Conservation (phyloP, 1,140 invertebrate genomes). For the Penaeus vannamei region DNA sequence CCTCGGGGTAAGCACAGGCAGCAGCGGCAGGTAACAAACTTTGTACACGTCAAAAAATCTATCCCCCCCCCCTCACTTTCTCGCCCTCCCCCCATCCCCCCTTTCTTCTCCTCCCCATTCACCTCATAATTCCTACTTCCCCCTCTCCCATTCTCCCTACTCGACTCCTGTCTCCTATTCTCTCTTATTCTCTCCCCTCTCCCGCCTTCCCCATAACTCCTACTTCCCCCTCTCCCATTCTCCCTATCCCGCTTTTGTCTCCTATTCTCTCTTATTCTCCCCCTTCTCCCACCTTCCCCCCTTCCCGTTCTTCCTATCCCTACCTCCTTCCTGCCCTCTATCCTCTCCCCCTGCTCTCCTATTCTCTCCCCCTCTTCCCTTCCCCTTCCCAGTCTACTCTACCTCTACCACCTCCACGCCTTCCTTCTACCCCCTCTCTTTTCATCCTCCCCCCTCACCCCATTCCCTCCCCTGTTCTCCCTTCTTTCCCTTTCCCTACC, state of each 20-base stretch:
- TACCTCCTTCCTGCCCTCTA: too few relatives aligned
- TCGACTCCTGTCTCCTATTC: too few relatives aligned
- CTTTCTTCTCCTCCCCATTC: too few relatives aligned
- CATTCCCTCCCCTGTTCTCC: neutral
- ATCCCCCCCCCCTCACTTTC: too few relatives aligned
- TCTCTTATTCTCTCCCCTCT: too few relatives aligned
- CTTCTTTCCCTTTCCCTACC: neutral
- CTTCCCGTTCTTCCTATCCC: neutral
- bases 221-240: neutral
- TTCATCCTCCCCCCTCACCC: neutral
- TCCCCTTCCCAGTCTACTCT: neutral
- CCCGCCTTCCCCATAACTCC: neutral
- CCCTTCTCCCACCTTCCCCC: neutral
- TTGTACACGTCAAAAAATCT: too few relatives aligned
- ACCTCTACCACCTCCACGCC: neutral
- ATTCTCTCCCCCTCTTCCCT: neutral
- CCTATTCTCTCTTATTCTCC: neutral
- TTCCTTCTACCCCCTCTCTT: neutral
- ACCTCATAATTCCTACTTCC: too few relatives aligned
- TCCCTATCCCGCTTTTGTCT: neutral
- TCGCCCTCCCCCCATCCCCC: too few relatives aligned
- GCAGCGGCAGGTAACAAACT: too few relatives aligned
- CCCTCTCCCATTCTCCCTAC: too few relatives aligned
- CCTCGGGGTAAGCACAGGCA: too few relatives aligned
- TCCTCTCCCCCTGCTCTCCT: neutral